A percentile compares a stretch with the other conserved stretches of the same genome.
phyloP scores from a whole-genome alignment of 2,888 invertebrate species.

The Chironomus riparius region DNA sequence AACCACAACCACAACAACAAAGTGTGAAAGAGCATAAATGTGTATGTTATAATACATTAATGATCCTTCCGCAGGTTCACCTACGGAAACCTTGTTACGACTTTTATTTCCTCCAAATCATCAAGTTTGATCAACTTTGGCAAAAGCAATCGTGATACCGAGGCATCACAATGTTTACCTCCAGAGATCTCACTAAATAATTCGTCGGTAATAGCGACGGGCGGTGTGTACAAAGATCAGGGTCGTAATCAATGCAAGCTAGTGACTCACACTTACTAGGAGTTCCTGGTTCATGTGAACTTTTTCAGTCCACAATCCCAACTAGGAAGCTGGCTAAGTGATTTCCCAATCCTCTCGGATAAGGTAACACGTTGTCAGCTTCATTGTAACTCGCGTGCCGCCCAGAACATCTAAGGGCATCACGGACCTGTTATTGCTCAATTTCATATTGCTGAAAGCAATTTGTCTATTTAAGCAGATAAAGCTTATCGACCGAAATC shows the following conservation, averaged over 20 bases:
- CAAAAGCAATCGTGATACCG: background rate
- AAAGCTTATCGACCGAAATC: background rate
- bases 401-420: slow-evolving; percentile 56
- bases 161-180: slow-evolving; percentile 35
- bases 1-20: too few relatives aligned
- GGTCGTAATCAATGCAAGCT: background rate
- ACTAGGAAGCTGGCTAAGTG: slow-evolving; percentile 32
- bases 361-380: too few relatives aligned
- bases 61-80: slow-evolving; percentile 52
- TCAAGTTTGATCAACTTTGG: slow-evolving; percentile 53
- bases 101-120: slow-evolving; percentile 54
- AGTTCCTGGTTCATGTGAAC: slow-evolving; percentile 55
- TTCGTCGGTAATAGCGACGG: slow-evolving; percentile 42
- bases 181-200: slow-evolving; percentile 58
- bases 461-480: slow-evolving; percentile 16
- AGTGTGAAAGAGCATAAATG: background rate
- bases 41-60: slow-evolving; percentile 48
- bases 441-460: slow-evolving; percentile 5
- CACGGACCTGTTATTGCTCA: slow-evolving; percentile 45
- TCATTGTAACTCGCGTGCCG: slow-evolving; percentile 44
- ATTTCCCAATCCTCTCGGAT: background rate
- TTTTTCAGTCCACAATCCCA: slow-evolving; percentile 56
- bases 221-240: slow-evolving; percentile 61
- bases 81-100: slow-evolving; percentile 59
- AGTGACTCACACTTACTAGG: slow-evolving; percentile 30